Evolutionary conservation across 2,888 invertebrate genomes (phyloP), one percentile per base, ranked within the genome.

Genomic region (Lydus trimaculatus): DNA sequence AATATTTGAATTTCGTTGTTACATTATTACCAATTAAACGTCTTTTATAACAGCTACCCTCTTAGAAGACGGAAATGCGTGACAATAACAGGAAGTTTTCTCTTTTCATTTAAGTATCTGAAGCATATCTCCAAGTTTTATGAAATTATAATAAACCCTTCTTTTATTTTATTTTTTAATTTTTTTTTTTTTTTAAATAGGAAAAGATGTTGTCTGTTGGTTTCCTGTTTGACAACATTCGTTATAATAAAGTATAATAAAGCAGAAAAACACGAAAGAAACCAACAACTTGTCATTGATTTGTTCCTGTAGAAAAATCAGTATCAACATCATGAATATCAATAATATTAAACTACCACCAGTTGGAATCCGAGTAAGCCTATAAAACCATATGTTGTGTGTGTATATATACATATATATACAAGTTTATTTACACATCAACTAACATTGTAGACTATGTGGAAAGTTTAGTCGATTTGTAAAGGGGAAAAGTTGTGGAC

Each of bases 341-440:
- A 62, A 43, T 48, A 43, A 28, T 28, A 56, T 52, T 23, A 56
- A 56, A 56, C 56, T 36, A 31, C 56, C 31, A 65, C 52, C 69
- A 69, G 66, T 66, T 69, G 66, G 66, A 59, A 52, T 11, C 52
- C 69, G 65, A 61, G 58, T 62, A 62, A 43, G 56, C 28, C 28
- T 15, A 56, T 56, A 56, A 56, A 56, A 28, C 56, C 56, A 56
- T 56, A 56, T 56, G 56, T 56, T 56, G 56, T 56, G n/a, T n/a
- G n/a, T n/a, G n/a, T n/a, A 23, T 36, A 20, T 36, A 13, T n/a
- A 43, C 73, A 76, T 72, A 72, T 75, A 74, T 72, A 66, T 65
- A 43, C 63, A 70, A 70, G 72, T 72, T 72, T 71, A 71, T 76
- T 76, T 73, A 76, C 73, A 73, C 71, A 70, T 66, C 71, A 75